A percentile compares a stretch with the other conserved stretches of the same genome.
Conservation (phyloP, 2,113 vertebrate species). For the Sciurus niger region DNA sequence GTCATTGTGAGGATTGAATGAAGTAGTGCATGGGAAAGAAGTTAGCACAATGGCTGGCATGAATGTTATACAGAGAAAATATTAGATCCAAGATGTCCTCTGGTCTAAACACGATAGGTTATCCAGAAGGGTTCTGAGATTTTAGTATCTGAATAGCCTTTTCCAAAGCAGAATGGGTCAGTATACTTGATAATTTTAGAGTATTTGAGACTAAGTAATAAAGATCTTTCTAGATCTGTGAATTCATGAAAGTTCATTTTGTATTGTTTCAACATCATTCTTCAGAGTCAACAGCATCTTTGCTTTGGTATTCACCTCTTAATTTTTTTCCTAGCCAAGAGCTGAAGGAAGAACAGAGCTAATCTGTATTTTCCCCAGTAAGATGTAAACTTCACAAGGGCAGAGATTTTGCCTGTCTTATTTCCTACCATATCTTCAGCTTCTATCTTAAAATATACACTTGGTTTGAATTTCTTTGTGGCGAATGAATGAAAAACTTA, state of each 20-base stretch:
- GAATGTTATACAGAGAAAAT: background rate
- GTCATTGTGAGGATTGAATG: background rate
- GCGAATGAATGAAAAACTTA: constrained; percentile 16
- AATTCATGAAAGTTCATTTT: constrained; percentile 27
- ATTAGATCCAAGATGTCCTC: constrained; percentile 5
- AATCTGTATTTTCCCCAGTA: background rate
- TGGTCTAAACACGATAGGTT: background rate
- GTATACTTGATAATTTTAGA: background rate
- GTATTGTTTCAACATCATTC: background rate
- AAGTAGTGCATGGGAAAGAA: background rate
- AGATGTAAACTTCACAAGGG: background rate
- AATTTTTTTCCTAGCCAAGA: background rate
- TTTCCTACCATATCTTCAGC: background rate
- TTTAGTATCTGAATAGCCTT: background rate
- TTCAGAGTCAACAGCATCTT: background rate
- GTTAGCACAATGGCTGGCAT: background rate
- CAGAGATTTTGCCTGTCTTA: background rate
- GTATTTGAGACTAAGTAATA: background rate
- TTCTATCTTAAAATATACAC: background rate
- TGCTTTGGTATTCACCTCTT: background rate
- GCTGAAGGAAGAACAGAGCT: constrained; percentile 21
- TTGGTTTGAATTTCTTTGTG: background rate
- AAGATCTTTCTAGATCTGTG: background rate
- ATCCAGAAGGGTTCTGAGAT: background rate
- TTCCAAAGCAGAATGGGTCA: background rate